Conservation (phyloP, 2,888 invertebrate genomes). For the Scelioninae gen. 1 region DNA sequence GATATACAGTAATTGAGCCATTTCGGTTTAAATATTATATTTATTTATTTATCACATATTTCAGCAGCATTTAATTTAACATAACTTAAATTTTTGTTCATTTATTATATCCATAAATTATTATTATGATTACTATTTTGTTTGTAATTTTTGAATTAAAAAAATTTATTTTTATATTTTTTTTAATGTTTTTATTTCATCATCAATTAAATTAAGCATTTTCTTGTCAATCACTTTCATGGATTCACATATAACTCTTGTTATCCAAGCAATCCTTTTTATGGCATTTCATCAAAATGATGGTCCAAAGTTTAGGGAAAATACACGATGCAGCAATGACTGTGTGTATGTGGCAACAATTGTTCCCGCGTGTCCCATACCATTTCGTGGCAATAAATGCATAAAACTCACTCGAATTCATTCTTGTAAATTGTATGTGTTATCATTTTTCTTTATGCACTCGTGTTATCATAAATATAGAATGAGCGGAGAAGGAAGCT, state of each 20-base stretch:
- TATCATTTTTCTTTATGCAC: slow-evolving; percentile 57
- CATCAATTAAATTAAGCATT: background rate
- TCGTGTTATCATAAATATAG: slow-evolving; percentile 46
- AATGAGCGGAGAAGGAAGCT: slow-evolving; percentile 21
- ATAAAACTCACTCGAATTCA: slow-evolving; percentile 47
- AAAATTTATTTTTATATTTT: too few relatives aligned
- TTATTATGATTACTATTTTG: too few relatives aligned
- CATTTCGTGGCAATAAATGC: slow-evolving; percentile 51
- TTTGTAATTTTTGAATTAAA: too few relatives aligned
- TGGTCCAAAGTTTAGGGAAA: slow-evolving; percentile 20
- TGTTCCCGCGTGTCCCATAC: slow-evolving; percentile 35
- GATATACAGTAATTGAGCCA: too few relatives aligned
- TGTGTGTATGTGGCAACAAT: slow-evolving; percentile 16
- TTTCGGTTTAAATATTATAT: too few relatives aligned
- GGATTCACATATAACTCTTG: background rate
- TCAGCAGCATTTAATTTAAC: too few relatives aligned
- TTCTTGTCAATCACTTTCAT: background rate
- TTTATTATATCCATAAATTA: too few relatives aligned
- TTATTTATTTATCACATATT: too few relatives aligned
- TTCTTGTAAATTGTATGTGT: slow-evolving; percentile 33
- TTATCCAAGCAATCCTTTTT: slow-evolving; percentile 12
- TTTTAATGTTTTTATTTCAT: background rate
- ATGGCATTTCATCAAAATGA: slow-evolving; percentile 6
- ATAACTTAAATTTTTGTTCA: too few relatives aligned
- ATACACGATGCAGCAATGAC: slow-evolving; percentile 6